Percentiles rank a stretch among this genome's conserved stretches.
Conservation (phyloP, 2,797 vertebrate genomes). For the Arrhamphus sclerolepis region DNA sequence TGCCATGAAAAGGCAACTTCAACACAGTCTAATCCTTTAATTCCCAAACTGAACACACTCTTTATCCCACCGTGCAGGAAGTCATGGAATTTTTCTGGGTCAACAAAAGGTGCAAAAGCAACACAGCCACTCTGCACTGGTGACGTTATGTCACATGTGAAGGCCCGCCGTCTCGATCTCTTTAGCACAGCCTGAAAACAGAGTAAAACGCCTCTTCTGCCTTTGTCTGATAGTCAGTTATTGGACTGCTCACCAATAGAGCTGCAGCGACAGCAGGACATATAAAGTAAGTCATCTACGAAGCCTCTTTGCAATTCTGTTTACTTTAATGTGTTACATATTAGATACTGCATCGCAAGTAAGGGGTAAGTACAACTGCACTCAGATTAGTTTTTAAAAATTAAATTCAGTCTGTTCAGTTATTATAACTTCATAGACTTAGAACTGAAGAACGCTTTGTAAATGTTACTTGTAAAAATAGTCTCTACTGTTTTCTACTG, state of each 20-base stretch:
- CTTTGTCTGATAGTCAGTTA: conserved; percentile 5
- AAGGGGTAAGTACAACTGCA: not conserved
- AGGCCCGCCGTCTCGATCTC: conserved; percentile 28
- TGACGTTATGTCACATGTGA: conserved; percentile 32
- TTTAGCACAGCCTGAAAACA: conserved; percentile 6
- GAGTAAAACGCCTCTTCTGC: conserved; percentile 6
- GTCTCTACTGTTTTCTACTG: no score
- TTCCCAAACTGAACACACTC: conserved; percentile 30
- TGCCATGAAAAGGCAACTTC: conserved; percentile 16
- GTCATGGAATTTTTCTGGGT: conserved; percentile 55
- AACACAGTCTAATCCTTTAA: conserved; percentile 64
- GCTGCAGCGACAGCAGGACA: conserved; percentile 6
- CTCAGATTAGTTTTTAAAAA: not conserved
- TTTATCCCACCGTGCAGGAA: conserved; percentile 62
- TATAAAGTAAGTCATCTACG: conserved; percentile 34
- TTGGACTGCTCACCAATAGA: conserved; percentile 13
- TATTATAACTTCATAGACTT: no score
- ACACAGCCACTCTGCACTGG: conserved; percentile 48
- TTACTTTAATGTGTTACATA: not conserved
- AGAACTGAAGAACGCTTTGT: no score
- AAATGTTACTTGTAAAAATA: no score
- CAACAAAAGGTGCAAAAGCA: conserved; percentile 71
- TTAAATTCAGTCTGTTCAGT: no score
- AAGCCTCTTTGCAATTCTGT: fast-evolving
- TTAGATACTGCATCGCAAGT: not conserved